Evolutionary conservation across 2,888 invertebrate species (phyloP).

Genomic region (Oscheius sp.): DNA sequence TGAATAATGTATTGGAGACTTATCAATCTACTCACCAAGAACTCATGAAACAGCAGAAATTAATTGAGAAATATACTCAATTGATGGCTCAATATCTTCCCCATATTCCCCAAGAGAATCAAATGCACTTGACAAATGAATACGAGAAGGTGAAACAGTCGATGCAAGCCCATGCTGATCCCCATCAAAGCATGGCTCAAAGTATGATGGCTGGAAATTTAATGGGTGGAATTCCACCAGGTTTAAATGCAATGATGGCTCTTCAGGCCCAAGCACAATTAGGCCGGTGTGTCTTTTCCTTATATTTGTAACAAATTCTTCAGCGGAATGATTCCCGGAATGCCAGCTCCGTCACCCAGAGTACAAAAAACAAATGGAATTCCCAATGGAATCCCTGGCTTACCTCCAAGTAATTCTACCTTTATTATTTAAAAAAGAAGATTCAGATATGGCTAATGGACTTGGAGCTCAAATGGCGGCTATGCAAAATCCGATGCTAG

Average conservation of each 20-base stretch:
- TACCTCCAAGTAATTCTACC: conserved; percentile 19
- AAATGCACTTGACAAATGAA: not conserved
- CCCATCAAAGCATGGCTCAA: not conserved
- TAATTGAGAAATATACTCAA: not conserved
- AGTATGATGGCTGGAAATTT: conserved; percentile 15
- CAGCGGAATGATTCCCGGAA: conserved; percentile 23
- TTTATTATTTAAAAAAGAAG: not conserved
- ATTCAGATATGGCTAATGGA: conserved; percentile 21
- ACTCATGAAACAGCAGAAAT: conserved; percentile 10
- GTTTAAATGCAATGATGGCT: conserved; percentile 31
- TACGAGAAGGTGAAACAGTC: conserved; percentile 21
- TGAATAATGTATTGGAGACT: not conserved
- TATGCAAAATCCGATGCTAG: conserved; percentile 19
- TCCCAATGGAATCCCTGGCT: conserved; percentile 24
- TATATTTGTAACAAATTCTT: not conserved
- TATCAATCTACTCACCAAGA: conserved; percentile 3
- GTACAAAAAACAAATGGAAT: conserved; percentile 22
- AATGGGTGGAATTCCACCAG: conserved; percentile 29
- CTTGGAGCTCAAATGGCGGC: conserved; percentile 25
- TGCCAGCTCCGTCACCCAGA: conserved; percentile 20
- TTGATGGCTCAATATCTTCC: conserved; percentile 13
- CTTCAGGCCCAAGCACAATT: conserved; percentile 30
- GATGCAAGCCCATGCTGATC: conserved; percentile 3
- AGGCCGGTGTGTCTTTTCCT: not conserved
- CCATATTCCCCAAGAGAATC: conserved; percentile 17